Evolutionary conservation across 2,797 vertebrate species (phyloP), one percentile per base, ranked within the genome.

Genomic region (Coluber constrictor): DNA sequence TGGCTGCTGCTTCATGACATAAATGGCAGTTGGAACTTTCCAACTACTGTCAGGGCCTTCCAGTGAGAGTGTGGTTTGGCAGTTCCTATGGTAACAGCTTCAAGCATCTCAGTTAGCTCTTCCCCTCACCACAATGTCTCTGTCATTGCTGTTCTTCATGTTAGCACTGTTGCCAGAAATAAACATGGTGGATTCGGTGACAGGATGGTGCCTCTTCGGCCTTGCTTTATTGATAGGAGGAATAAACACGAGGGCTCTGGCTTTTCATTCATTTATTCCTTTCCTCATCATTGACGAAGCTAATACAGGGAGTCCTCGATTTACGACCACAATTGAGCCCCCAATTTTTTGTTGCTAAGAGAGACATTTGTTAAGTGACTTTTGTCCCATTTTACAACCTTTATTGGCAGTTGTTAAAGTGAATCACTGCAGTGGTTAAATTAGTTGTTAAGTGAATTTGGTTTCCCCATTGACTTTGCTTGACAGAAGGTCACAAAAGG

Each of bases 211-310:
- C 66, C 98, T 99, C 93, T 99, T 99, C 96, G 98, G 98, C 89
- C 96, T 99, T 95, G 97, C 98, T 92, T 97, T 99, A 13, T 96
- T 99, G 99, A 99, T 99, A 98, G 98, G 99, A 4, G 56, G 5
- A 32, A 18, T 18, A 43, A 13, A 23, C 60, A 61, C 2, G 37
- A 20, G 23, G 92, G 43, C 11, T 11, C 29, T 1, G 2, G 32
- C 15, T 3, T 11, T 23, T 23, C 32, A 74, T 37, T 9, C 47
- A 3, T 3, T 57, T 6, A 27, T 12, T 16, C 0, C 1, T 16
- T 11, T 23, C 25, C 54, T 37, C 9, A 0, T 1, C 4, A 0
- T 3, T 37, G 70, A 74, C 0, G 0, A 32, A 27, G 25, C 63
- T 66, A 66, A n/a, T 13, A 66, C 13, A 13, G 63, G 5, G 12